A percentile compares a stretch with the other conserved stretches of the same genome.
Evolutionary conservation across 2,888 invertebrate genomes (phyloP).

Genomic region (Crossocerus cetratus): DNA sequence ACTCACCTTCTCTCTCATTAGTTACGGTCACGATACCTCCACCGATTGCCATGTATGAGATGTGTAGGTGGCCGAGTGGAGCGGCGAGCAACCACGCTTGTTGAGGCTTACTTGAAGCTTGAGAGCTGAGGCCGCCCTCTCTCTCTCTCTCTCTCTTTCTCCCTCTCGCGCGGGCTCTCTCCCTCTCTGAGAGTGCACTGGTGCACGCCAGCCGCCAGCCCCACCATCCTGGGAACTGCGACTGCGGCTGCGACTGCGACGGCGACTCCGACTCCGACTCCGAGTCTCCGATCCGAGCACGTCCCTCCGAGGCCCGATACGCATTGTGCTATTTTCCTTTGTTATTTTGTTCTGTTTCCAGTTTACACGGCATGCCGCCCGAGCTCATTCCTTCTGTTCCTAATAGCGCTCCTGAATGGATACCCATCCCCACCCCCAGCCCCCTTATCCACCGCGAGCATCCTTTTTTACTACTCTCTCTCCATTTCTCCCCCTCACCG

Average conservation of each 20-base stretch:
- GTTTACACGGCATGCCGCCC: constrained; percentile 54
- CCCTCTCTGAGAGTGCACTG: too few relatives aligned
- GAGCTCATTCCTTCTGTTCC: constrained; percentile 12
- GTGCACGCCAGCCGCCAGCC: too few relatives aligned
- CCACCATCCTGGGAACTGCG: too few relatives aligned
- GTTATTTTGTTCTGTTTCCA: constrained; percentile 62
- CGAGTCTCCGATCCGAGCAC: background rate
- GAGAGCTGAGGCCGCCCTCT: too few relatives aligned
- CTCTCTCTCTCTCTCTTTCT: too few relatives aligned
- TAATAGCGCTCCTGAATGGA: constrained; percentile 7
- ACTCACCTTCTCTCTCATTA: constrained; percentile 32
- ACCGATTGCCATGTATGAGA: too few relatives aligned
- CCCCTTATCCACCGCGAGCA: background rate
- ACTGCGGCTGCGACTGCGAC: background rate
- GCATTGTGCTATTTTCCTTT: constrained; percentile 58
- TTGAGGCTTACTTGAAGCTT: too few relatives aligned
- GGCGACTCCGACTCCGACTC: background rate
- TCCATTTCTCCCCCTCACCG: background rate
- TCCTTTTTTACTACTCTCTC: background rate
- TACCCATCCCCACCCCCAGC: background rate
- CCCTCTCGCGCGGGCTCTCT: too few relatives aligned
- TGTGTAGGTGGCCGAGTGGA: too few relatives aligned
- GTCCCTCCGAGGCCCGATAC: constrained; percentile 38
- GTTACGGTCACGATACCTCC: constrained; percentile 35
- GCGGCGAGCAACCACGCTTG: too few relatives aligned